phyloP scores from a whole-genome alignment of 1,140 invertebrate species.

The Planococcus citri region DNA sequence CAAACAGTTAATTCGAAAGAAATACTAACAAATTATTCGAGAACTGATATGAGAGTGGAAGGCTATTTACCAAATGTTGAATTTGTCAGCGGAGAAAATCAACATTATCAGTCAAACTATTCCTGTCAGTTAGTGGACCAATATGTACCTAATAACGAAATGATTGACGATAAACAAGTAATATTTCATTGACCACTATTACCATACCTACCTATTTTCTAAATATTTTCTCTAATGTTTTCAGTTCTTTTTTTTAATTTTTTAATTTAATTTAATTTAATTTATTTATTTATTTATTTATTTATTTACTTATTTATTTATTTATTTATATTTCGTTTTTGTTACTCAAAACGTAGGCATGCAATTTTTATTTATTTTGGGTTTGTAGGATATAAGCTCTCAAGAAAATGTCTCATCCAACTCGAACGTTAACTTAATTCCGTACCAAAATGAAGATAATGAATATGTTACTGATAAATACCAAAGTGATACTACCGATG shows the following conservation, averaged over 20 bases:
- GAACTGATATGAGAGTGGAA: background rate
- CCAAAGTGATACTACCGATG: constrained; percentile 8
- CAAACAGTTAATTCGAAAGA: background rate
- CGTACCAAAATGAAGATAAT: background rate
- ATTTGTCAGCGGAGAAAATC: background rate
- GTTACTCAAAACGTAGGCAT: too few species aligned
- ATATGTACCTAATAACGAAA: constrained; percentile 13
- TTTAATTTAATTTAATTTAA: too few species aligned
- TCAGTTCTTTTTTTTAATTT: too few species aligned
- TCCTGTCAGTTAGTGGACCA: background rate
- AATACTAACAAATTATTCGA: background rate
- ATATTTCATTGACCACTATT: too few species aligned
- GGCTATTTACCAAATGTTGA: background rate
- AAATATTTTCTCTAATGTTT: too few species aligned
- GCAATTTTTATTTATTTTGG: background rate
- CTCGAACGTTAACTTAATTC: background rate
- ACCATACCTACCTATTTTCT: too few species aligned
- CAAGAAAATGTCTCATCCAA: constrained; percentile 10
- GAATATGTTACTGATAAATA: constrained; percentile 1
- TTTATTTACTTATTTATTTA: too few species aligned
- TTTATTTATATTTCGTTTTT: too few species aligned
- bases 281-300: too few species aligned
- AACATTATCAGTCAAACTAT: background rate
- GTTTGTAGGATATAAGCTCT: background rate
- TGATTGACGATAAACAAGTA: constrained; percentile 9